Evolutionary conservation across 2,113 vertebrate species (phyloP).

Genomic region (Rana temporaria): DNA sequence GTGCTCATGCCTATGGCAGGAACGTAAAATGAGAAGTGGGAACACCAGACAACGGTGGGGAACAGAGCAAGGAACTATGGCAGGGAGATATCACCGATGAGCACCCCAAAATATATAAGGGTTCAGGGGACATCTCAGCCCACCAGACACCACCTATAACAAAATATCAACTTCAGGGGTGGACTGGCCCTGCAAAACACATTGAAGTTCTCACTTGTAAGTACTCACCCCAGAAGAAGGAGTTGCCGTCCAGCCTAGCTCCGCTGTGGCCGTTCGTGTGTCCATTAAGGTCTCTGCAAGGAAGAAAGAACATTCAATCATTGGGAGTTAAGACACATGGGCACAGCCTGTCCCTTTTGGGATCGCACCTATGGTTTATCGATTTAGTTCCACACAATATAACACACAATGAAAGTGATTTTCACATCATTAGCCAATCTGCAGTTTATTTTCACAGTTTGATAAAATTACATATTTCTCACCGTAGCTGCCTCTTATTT

Average conservation of each 20-base stretch:
- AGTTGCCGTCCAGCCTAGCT: constrained; percentile 97
- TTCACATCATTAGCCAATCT: constrained; percentile 33
- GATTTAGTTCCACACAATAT: constrained; percentile 40
- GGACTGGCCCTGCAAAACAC: too few relatives aligned
- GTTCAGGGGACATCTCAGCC: too few relatives aligned
- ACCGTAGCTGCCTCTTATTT: not conserved
- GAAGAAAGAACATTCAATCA: constrained; percentile 57
- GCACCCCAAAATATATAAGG: too few relatives aligned
- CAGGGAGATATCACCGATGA: too few relatives aligned
- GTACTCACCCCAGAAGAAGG: constrained; percentile 94
- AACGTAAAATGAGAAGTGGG: too few relatives aligned
- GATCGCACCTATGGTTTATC: constrained; percentile 6
- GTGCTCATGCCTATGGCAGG: too few relatives aligned
- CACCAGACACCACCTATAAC: too few relatives aligned
- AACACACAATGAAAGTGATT: constrained; percentile 35
- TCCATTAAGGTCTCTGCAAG: constrained; percentile 95
- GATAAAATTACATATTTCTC: constrained; percentile 14
- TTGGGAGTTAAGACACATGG: not conserved
- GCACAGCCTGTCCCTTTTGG: not conserved
- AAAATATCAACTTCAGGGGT: too few relatives aligned
- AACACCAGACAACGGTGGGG: too few relatives aligned
- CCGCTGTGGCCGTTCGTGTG: constrained; percentile 95
- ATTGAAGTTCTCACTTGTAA: not conserved
- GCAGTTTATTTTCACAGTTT: constrained; percentile 38
- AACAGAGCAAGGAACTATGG: too few relatives aligned